Conservation (phyloP, 2,113 vertebrate species). For the Lutjanus erythropterus region DNA sequence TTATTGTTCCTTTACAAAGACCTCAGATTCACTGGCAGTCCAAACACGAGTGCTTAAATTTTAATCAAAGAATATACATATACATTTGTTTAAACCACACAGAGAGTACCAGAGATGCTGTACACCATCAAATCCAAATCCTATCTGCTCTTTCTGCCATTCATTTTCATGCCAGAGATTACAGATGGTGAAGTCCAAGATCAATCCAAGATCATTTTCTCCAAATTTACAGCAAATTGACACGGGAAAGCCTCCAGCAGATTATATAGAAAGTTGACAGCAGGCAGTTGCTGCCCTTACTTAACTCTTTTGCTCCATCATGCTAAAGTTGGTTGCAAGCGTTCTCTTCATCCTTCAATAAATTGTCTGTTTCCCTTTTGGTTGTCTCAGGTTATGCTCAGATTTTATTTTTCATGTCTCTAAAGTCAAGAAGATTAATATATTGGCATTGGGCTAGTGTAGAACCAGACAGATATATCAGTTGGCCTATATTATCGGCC, state of each 20-base stretch:
- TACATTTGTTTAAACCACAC: not conserved
- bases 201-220: constrained; percentile 30
- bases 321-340: constrained; percentile 4
- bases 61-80: not conserved
- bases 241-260: not conserved
- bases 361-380: not conserved
- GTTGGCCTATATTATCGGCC: no score
- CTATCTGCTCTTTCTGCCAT: constrained; percentile 4
- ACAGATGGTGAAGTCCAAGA: constrained; percentile 30
- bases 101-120: not conserved
- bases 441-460: not conserved
- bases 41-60: constrained; percentile 7
- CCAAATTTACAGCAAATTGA: constrained; percentile 7
- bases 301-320: constrained; percentile 13
- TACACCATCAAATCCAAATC: constrained; percentile 8
- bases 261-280: constrained; percentile 35
- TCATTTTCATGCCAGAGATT: constrained; percentile 46
- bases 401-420: not conserved
- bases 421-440: not conserved
- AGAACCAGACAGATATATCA: no score
- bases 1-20: not conserved
- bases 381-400: not conserved
- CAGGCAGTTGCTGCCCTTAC: constrained; percentile 19
- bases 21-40: not conserved
- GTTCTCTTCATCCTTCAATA: not conserved